These are phyloP conservation scores for Pycnomerus fuliginosus DNA, from an alignment of 2,888 invertebrate species.

Conservation along the genomic window DNA sequence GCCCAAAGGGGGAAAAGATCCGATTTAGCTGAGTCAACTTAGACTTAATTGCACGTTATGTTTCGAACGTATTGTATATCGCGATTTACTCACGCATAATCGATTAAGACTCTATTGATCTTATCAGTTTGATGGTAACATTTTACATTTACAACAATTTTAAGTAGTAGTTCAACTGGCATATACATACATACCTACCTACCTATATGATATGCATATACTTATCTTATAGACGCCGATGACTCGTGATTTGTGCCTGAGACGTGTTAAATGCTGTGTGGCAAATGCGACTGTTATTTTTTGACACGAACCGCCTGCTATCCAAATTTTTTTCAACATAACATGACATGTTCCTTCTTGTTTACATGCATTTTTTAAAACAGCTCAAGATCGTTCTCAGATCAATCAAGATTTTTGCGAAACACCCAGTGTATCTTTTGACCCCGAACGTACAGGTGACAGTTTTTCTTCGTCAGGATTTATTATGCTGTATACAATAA, in stretches of 20 bases:
- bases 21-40: conserved; percentile 12
- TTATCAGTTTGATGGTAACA: conserved; percentile 34
- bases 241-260: conserved; percentile 33
- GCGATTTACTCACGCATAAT: conserved; percentile 19
- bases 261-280: conserved; percentile 41
- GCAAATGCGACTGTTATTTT: conserved; percentile 36
- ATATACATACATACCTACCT: conserved; percentile 11
- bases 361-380: conserved; percentile 34
- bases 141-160: conserved; percentile 27
- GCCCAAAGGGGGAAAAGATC: conserved; percentile 9
- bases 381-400: conserved; percentile 33
- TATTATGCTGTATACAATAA: too few relatives aligned
- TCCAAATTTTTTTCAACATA: conserved; percentile 34
- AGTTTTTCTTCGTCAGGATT: too few relatives aligned
- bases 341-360: conserved; percentile 28
- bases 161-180: conserved; percentile 33
- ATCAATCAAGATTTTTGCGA: conserved; percentile 33
- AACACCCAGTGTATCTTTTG: too few relatives aligned
- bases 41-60: conserved; percentile 20
- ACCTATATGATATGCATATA: too few relatives aligned
- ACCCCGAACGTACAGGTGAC: too few relatives aligned
- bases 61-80: too few relatives aligned
- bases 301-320: conserved; percentile 36
- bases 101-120: conserved; percentile 34
- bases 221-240: conserved; percentile 27